A percentile compares a stretch with the other conserved stretches of the same genome.
These are phyloP conservation scores for Rutpela maculata DNA, from an alignment of 2,888 invertebrate species.

Conservation along the genomic window DNA sequence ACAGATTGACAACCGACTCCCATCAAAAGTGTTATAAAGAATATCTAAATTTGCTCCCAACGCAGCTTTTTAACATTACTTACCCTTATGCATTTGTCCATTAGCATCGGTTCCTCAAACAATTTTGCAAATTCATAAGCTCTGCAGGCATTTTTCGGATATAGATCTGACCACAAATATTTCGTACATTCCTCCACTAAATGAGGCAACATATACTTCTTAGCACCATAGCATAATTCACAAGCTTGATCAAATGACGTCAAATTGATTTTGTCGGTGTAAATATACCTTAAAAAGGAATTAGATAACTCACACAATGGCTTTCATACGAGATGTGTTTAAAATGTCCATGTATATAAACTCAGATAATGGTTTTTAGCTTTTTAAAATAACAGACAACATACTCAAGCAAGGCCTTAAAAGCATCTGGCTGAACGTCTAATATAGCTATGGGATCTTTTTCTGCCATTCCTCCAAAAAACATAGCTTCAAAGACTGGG, in stretches of 20 bases:
- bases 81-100: constrained; percentile 88
- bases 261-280: constrained; percentile 87
- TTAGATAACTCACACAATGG: background rate
- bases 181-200: constrained; percentile 89
- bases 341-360: background rate
- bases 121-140: constrained; percentile 91
- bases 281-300: constrained; percentile 80
- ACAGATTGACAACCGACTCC: too few species aligned
- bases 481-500: constrained; percentile 93
- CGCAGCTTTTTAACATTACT: constrained; percentile 36
- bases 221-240: constrained; percentile 90
- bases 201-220: constrained; percentile 91
- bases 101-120: constrained; percentile 87
- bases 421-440: constrained; percentile 91
- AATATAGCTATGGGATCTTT: constrained; percentile 86
- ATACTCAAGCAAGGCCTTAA: constrained; percentile 86
- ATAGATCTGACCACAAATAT: constrained; percentile 88
- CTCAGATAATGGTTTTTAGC: too few species aligned
- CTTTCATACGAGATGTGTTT: too few species aligned
- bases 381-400: background rate
- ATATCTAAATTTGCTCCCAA: background rate
- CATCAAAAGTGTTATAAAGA: too few species aligned
- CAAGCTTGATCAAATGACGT: constrained; percentile 91
- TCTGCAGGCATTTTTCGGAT: constrained; percentile 87
- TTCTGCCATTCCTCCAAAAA: constrained; percentile 89